Evolutionary conservation across 1,140 invertebrate genomes (phyloP).

Genomic region (Drosophila mayri): DNA sequence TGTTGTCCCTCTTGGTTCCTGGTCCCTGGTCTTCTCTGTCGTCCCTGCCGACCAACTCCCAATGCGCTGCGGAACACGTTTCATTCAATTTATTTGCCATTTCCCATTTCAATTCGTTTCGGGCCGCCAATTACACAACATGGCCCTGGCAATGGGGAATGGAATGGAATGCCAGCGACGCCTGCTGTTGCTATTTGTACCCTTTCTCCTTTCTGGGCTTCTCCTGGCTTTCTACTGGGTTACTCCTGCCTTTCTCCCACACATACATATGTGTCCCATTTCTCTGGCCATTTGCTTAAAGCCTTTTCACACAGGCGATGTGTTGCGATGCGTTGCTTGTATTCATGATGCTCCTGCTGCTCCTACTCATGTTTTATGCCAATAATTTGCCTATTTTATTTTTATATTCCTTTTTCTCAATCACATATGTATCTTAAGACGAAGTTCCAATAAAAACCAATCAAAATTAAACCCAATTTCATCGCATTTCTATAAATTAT

Average conservation of each 20-base stretch:
- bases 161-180: constrained; percentile 24
- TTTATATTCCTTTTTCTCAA: neutral
- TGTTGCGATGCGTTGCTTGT: neutral
- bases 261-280: constrained; percentile 25
- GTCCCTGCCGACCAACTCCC: neutral
- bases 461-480: neutral
- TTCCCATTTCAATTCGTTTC: constrained; percentile 80
- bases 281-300: constrained; percentile 41
- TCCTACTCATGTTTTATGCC: neutral
- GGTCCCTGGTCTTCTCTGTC: neutral
- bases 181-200: neutral
- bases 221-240: neutral
- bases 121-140: constrained; percentile 77
- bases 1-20: neutral
- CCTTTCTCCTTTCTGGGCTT: neutral
- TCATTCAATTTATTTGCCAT: constrained; percentile 81
- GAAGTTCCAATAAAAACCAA: neutral
- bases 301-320: constrained; percentile 30
- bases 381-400: neutral
- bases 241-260: neutral
- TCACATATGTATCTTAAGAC: neutral
- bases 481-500: neutral
- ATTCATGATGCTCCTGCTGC: neutral
- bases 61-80: constrained; percentile 56
- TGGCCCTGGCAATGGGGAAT: constrained; percentile 43